A percentile compares a stretch with the other conserved stretches of the same genome.
Conservation (phyloP, 2,113 vertebrate species). For the Drymodes brunneopygia region DNA sequence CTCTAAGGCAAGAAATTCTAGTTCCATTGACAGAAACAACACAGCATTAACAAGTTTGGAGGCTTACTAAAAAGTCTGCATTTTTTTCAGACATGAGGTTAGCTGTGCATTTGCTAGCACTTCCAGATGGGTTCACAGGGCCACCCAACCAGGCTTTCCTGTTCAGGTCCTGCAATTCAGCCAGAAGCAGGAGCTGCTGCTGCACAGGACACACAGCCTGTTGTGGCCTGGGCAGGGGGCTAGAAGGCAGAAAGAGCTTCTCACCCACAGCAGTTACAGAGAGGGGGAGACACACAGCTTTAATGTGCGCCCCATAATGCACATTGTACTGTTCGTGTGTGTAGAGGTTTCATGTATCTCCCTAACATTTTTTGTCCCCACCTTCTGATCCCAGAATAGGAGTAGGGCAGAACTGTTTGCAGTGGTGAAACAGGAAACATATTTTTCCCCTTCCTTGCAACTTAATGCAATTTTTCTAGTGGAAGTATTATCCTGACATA, state of each 20-base stretch:
- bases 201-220: not conserved
- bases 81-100: not conserved
- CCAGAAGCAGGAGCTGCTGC: not conserved
- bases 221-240: not conserved
- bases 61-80: not conserved
- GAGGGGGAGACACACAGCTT: not conserved
- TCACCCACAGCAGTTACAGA: not conserved
- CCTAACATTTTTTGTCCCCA: not conserved
- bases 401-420: not conserved
- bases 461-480: not conserved
- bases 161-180: not conserved
- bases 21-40: not conserved
- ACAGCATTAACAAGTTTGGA: not conserved
- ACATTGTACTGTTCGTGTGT: not conserved
- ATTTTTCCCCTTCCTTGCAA: not conserved
- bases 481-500: not conserved
- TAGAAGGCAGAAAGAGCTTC: not conserved
- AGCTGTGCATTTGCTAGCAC: not conserved
- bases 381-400: not conserved
- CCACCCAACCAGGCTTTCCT: not conserved
- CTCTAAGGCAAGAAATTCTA: not conserved
- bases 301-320: not conserved
- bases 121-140: not conserved
- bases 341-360: not conserved
- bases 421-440: not conserved